Conservation (phyloP, 2,797 vertebrate species). For the Rhinatrema bivittatum region DNA sequence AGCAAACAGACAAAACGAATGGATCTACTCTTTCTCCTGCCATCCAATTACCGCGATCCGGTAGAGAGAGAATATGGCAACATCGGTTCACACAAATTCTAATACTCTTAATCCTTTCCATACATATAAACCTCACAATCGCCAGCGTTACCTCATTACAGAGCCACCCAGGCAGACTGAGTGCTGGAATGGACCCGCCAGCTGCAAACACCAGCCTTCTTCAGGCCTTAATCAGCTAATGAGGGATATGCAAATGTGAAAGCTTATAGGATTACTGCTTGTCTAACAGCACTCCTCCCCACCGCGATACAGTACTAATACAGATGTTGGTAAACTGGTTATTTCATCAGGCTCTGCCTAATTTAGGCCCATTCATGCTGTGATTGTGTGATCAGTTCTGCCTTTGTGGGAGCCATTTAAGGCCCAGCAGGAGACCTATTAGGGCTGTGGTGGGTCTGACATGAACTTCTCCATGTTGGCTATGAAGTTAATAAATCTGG, state of each 20-base stretch:
- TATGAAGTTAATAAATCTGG: slow-evolving; percentile 45
- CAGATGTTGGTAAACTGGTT: slow-evolving; percentile 90
- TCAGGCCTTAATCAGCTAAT: slow-evolving; percentile 70
- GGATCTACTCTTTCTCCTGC: slow-evolving; percentile 84
- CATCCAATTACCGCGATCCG: slow-evolving; percentile 85
- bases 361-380: slow-evolving; percentile 73
- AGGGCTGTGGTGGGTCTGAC: slow-evolving; percentile 82
- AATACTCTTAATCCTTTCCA: slow-evolving; percentile 87
- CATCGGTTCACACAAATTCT: slow-evolving; percentile 77
- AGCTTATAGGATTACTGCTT: slow-evolving; percentile 91
- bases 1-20: slow-evolving; percentile 90
- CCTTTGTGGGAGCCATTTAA: slow-evolving; percentile 71
- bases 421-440: slow-evolving; percentile 67
- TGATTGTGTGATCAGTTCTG: slow-evolving; percentile 60
- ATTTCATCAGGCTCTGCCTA: slow-evolving; percentile 76
- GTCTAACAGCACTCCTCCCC: slow-evolving; percentile 73
- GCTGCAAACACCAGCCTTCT: slow-evolving; percentile 54
- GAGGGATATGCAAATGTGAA: slow-evolving; percentile 83
- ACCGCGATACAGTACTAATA: slow-evolving; percentile 74
- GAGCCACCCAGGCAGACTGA: slow-evolving; percentile 87
- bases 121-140: slow-evolving; percentile 80
- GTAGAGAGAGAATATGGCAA: slow-evolving; percentile 78
- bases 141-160: slow-evolving; percentile 67
- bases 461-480: slow-evolving; percentile 44
- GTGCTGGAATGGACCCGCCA: slow-evolving; percentile 61